Percentiles rank a stretch among this genome's conserved stretches.
Evolutionary conservation across 2,113 vertebrate species (phyloP).

Genomic region (Pseudorasbora parva): DNA sequence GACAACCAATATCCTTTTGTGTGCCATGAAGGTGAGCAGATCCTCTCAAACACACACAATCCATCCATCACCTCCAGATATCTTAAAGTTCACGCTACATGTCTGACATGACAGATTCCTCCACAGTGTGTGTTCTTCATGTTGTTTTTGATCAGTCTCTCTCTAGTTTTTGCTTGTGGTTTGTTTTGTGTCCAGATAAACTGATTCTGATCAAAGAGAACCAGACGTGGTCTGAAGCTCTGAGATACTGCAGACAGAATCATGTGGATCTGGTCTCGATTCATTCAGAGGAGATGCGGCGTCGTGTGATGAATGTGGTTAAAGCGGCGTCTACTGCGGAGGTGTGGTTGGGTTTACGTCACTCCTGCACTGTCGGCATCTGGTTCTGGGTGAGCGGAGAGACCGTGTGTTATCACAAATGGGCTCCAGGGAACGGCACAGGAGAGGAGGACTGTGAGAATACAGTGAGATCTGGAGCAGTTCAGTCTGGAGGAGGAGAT

Average conservation of each 20-base stretch:
- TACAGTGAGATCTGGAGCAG: slow-evolving; percentile 32
- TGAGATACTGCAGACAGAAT: slow-evolving; percentile 42
- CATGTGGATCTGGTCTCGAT: slow-evolving; percentile 51
- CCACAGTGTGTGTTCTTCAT: neutral
- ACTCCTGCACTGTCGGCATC: slow-evolving; percentile 47
- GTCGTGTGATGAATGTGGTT: slow-evolving; percentile 24
- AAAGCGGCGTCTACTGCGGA: rapidly evolving
- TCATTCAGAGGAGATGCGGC: neutral
- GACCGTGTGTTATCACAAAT: neutral
- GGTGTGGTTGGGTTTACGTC: slow-evolving; percentile 60
- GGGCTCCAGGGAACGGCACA: rapidly evolving
- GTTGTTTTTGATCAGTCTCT: neutral
- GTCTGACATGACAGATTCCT: neutral
- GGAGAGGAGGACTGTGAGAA: neutral
- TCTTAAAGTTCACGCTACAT: neutral
- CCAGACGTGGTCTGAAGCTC: slow-evolving; percentile 42
- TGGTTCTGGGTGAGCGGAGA: slow-evolving; percentile 59
- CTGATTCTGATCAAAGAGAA: slow-evolving; percentile 17
- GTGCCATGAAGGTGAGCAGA: slow-evolving; percentile 20
- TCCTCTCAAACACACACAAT: slow-evolving; percentile 1
- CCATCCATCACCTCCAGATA: neutral
- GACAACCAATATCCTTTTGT: rapidly evolving
- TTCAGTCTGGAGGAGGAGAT: neutral
- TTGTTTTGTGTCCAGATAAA: slow-evolving; percentile 34
- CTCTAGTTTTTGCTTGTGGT: neutral